Conservation (phyloP, 2,113 vertebrate species). For the Tor tambroides region DNA sequence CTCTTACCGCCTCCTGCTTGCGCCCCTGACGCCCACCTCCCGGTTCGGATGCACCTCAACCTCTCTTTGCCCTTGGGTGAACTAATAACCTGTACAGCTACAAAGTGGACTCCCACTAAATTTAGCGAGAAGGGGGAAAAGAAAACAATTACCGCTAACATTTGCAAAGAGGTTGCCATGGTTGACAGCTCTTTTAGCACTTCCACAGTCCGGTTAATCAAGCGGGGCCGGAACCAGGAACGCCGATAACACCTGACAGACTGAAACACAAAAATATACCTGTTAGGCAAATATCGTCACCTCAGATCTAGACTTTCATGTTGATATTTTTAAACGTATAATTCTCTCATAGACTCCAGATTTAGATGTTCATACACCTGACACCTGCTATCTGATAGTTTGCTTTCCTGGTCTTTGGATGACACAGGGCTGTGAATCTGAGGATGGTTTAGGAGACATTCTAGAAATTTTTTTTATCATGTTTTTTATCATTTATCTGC, state of each 20-base stretch:
- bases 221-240: background rate
- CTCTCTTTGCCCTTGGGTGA: slow-evolving; percentile 3
- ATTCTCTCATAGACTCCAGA: background rate
- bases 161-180: slow-evolving; percentile 26
- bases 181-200: background rate
- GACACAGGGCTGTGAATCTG: background rate
- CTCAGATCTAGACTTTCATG: background rate
- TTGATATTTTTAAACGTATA: background rate
- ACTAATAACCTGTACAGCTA: slow-evolving; percentile 1
- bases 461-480: too few species aligned
- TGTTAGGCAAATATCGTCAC: background rate
- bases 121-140: slow-evolving; percentile 19
- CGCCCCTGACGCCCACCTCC: slow-evolving; percentile 19
- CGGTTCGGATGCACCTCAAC: slow-evolving; percentile 1
- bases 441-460: background rate
- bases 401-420: slow-evolving; percentile 59
- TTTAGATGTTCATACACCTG: slow-evolving; percentile 53
- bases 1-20: slow-evolving; percentile 50
- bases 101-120: slow-evolving; percentile 12
- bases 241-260: background rate
- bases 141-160: slow-evolving; percentile 21
- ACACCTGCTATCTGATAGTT: slow-evolving; percentile 59
- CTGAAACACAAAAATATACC: slow-evolving; percentile 1
- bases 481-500: too few species aligned
- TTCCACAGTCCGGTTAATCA: slow-evolving; percentile 28